Evolutionary conservation across 2,888 invertebrate species (phyloP).

Genomic region (Pecten maximus): DNA sequence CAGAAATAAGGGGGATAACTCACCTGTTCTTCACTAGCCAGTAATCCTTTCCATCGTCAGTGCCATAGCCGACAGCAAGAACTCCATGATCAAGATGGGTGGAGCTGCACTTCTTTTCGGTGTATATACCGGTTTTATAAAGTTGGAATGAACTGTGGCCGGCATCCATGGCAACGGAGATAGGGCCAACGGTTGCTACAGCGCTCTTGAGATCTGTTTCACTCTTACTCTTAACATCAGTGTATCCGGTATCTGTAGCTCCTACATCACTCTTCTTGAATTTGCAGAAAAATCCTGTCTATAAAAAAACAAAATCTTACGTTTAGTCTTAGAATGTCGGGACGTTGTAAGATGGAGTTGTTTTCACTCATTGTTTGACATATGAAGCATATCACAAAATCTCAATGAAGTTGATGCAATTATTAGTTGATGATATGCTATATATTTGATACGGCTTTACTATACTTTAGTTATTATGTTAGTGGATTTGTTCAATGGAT

Average conservation of each 20-base stretch:
- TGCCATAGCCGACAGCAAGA: slow-evolving; percentile 91
- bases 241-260: slow-evolving; percentile 91
- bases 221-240: slow-evolving; percentile 88
- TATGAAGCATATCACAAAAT: no score
- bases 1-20: slow-evolving; percentile 37
- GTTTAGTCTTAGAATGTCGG: no score
- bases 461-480: no score
- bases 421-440: no score
- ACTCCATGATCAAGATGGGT: slow-evolving; percentile 94
- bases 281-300: slow-evolving; percentile 78
- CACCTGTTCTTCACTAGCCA: slow-evolving; percentile 94
- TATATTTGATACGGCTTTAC: no score
- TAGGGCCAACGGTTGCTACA: slow-evolving; percentile 91
- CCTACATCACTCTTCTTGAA: slow-evolving; percentile 86
- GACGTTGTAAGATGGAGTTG: no score
- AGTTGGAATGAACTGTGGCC: slow-evolving; percentile 88
- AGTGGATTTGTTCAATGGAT: no score
- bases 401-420: no score
- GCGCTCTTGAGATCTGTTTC: slow-evolving; percentile 90
- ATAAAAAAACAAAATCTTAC: no score
- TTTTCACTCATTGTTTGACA: no score
- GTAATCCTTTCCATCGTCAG: slow-evolving; percentile 86
- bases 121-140: slow-evolving; percentile 85
- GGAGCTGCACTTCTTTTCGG: slow-evolving; percentile 89
- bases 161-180: slow-evolving; percentile 95